A percentile compares a stretch with the other conserved stretches of the same genome.
These are phyloP conservation scores for Lithosia quadra DNA, from an alignment of 2,888 invertebrate species.

Conservation along the genomic window DNA sequence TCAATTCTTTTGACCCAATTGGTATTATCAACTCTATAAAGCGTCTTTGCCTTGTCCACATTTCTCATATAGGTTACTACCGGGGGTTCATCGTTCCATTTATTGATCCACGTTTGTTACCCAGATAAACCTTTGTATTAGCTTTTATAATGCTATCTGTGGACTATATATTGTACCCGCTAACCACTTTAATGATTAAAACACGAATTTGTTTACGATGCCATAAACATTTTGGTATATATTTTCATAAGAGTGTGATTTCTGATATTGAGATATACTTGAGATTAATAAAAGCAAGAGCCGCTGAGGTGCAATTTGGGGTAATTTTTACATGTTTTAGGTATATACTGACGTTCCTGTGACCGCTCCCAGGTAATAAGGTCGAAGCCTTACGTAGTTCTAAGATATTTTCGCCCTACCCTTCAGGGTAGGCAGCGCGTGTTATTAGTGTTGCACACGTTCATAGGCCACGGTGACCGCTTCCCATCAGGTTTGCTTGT, in stretches of 20 bases:
- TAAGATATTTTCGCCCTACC: too few species aligned
- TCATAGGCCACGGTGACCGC: too few species aligned
- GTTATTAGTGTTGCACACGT: too few species aligned
- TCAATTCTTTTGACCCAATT: background rate
- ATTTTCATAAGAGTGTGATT: slow-evolving; percentile 33
- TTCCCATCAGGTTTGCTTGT: too few species aligned
- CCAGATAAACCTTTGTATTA: slow-evolving; percentile 82
- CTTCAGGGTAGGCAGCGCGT: too few species aligned
- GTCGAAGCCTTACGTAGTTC: too few species aligned
- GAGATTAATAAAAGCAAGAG: background rate
- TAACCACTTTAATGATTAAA: slow-evolving; percentile 57
- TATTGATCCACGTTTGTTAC: slow-evolving; percentile 85
- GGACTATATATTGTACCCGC: slow-evolving; percentile 64
- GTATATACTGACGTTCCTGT: too few species aligned
- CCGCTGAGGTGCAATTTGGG: too few species aligned
- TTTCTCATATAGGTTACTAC: slow-evolving; percentile 84
- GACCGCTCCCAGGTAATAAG: too few species aligned
- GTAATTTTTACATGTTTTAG: too few species aligned
- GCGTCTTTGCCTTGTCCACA: slow-evolving; percentile 65
- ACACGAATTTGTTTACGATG: slow-evolving; percentile 43
- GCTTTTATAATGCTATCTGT: slow-evolving; percentile 81
- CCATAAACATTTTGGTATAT: slow-evolving; percentile 39
- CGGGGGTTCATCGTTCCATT: slow-evolving; percentile 83
- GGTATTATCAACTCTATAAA: slow-evolving; percentile 61
- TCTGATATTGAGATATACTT: slow-evolving; percentile 29